A percentile compares a stretch with the other conserved stretches of the same genome.
These are phyloP conservation scores for Amphipoea oculea DNA, from an alignment of 2,888 invertebrate species.

Conservation along the genomic window DNA sequence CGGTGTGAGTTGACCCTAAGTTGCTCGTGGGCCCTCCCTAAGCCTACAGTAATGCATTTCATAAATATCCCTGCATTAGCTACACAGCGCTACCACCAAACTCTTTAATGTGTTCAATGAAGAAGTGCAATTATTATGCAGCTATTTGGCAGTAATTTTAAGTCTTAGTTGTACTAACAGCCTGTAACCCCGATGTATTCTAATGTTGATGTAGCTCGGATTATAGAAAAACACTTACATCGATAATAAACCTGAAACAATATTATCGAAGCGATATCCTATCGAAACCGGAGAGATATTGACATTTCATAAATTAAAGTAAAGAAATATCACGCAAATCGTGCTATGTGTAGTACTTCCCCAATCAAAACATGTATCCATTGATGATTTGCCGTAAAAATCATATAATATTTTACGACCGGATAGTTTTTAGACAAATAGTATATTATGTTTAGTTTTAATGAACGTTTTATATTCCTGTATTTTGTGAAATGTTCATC, in stretches of 20 bases:
- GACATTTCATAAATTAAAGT: neutral
- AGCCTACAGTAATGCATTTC: conserved; percentile 34
- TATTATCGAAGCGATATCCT: neutral
- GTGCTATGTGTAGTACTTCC: conserved; percentile 47
- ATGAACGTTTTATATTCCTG: conserved; percentile 83
- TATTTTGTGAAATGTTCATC: conserved; percentile 87
- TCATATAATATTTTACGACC: conserved; percentile 57
- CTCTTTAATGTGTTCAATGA: conserved; percentile 55
- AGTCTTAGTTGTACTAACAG: conserved; percentile 47
- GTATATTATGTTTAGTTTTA: conserved; percentile 74
- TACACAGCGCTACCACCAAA: conserved; percentile 52
- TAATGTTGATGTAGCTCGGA: conserved; percentile 2
- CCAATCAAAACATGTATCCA: conserved; percentile 38
- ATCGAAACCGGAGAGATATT: neutral
- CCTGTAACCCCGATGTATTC: neutral
- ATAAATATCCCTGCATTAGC: conserved; percentile 37
- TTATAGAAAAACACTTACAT: neutral
- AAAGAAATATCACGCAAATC: conserved; percentile 9
- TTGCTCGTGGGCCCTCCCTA: neutral
- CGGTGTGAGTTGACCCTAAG: too few relatives aligned
- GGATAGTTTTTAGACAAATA: conserved; percentile 70
- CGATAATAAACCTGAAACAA: neutral
- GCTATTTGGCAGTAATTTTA: conserved; percentile 59
- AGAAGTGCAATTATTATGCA: conserved; percentile 58
- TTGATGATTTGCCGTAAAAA: conserved; percentile 43